Evolutionary conservation across 2,888 invertebrate genomes (phyloP).

Genomic region (Caenorhabditis sp.): DNA sequence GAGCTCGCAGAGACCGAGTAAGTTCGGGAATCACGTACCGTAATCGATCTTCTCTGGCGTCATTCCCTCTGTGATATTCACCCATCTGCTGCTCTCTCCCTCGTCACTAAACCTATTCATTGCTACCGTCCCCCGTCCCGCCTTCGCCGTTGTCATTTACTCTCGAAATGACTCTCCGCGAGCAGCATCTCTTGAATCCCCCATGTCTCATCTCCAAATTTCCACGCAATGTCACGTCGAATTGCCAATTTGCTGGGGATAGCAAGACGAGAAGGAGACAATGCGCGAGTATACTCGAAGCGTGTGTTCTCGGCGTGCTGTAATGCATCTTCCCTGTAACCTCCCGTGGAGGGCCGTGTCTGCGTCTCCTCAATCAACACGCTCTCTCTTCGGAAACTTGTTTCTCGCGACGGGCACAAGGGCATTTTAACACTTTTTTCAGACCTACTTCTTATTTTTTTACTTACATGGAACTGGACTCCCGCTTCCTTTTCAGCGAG

Average conservation of each 20-base stretch:
- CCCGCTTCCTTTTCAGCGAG: too few relatives aligned
- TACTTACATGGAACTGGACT: background rate
- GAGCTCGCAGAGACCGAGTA: too few relatives aligned
- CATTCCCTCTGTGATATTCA: conserved; percentile 35
- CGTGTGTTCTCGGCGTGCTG: conserved; percentile 23
- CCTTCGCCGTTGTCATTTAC: background rate
- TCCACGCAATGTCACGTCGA: too few relatives aligned
- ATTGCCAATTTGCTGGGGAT: too few relatives aligned
- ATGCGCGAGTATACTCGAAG: conserved; percentile 23
- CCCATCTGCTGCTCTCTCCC: too few relatives aligned
- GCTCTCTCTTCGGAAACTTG: conserved; percentile 21
- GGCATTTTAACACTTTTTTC: conserved; percentile 27
- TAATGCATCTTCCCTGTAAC: conserved; percentile 30
- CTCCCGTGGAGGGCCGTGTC: background rate
- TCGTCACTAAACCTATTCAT: too few relatives aligned
- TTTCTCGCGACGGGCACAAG: conserved; percentile 30
- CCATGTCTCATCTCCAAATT: background rate
- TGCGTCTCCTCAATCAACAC: background rate
- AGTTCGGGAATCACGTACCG: too few relatives aligned
- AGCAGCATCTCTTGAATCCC: too few relatives aligned
- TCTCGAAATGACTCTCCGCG: too few relatives aligned
- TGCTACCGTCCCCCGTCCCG: conserved; percentile 24
- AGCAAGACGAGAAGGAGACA: too few relatives aligned
- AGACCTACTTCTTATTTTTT: background rate
- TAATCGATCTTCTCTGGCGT: conserved; percentile 48